Conservation (phyloP, 2,888 invertebrate genomes). For the Vesta saturnalis region DNA sequence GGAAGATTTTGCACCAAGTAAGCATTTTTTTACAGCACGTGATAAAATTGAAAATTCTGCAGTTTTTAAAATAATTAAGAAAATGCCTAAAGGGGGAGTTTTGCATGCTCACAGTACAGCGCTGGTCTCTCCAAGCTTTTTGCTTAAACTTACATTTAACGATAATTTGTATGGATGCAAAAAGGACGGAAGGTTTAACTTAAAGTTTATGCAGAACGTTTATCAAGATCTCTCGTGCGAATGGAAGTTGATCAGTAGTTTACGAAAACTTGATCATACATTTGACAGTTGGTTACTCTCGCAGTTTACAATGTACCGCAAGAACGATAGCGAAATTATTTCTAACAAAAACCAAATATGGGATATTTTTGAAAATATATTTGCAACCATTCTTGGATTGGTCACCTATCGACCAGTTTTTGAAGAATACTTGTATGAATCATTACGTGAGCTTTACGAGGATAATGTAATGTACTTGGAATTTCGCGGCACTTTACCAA, state of each 20-base stretch:
- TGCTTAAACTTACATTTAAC: constrained; percentile 69
- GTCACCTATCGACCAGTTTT: constrained; percentile 72
- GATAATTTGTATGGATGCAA: constrained; percentile 68
- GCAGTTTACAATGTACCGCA: constrained; percentile 67
- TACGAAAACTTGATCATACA: constrained; percentile 35
- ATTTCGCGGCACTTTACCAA: constrained; percentile 71
- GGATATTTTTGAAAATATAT: constrained; percentile 68
- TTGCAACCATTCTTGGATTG: constrained; percentile 65
- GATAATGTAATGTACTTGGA: constrained; percentile 79
- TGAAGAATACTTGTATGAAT: constrained; percentile 73
- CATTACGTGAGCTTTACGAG: constrained; percentile 68
- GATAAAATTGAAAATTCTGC: constrained; percentile 68
- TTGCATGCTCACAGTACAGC: constrained; percentile 76
- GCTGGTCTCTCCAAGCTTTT: constrained; percentile 68
- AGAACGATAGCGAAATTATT: constrained; percentile 65
- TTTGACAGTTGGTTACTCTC: constrained; percentile 60
- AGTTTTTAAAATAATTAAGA: constrained; percentile 72
- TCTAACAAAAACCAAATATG: constrained; percentile 68
- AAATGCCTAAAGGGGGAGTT: constrained; percentile 79
- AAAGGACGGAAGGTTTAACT: constrained; percentile 41
- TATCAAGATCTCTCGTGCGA: constrained; percentile 37
- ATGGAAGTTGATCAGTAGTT: constrained; percentile 60
- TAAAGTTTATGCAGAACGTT: constrained; percentile 53
- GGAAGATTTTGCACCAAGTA: constrained; percentile 68
- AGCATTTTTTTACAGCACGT: constrained; percentile 72